A percentile compares a stretch with the other conserved stretches of the same genome.
phyloP scores from a whole-genome alignment of 2,888 invertebrate genomes.

The Tholera decimalis region DNA sequence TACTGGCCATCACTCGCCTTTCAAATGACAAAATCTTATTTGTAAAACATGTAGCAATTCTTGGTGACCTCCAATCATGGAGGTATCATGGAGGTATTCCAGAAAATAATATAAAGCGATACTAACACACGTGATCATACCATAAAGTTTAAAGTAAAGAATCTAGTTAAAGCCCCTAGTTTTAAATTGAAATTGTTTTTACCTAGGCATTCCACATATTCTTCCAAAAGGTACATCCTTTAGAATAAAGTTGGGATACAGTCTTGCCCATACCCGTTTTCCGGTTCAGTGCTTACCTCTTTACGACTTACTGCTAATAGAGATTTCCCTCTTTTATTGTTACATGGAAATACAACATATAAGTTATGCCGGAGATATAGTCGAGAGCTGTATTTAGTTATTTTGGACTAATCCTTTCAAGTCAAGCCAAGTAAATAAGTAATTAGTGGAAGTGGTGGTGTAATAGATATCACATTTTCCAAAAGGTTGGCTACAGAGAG shows the following conservation, averaged over 20 bases:
- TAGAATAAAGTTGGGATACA: slow-evolving; percentile 68
- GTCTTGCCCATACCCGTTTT: slow-evolving; percentile 68
- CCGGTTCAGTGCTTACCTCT: slow-evolving; percentile 69
- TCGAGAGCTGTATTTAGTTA: slow-evolving; percentile 19
- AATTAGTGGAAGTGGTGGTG: slow-evolving; percentile 49
- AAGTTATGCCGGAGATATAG: slow-evolving; percentile 43
- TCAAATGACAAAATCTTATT: slow-evolving; percentile 62
- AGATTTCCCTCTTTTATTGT: slow-evolving; percentile 67
- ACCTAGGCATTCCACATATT: slow-evolving; percentile 65
- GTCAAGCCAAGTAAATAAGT: slow-evolving; percentile 47
- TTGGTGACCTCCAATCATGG: too few relatives aligned
- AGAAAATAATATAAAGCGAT: background rate
- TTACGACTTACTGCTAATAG: slow-evolving; percentile 66
- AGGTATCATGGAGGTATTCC: too few relatives aligned
- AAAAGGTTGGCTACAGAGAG: slow-evolving; percentile 49
- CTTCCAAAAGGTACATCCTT: slow-evolving; percentile 64
- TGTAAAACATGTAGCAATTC: slow-evolving; percentile 33
- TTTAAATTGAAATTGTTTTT: slow-evolving; percentile 63
- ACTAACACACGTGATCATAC: slow-evolving; percentile 25
- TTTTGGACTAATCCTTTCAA: slow-evolving; percentile 38
- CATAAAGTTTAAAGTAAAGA: slow-evolving; percentile 48
- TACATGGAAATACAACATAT: slow-evolving; percentile 53
- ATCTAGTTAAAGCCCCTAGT: slow-evolving; percentile 42
- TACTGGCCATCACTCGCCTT: slow-evolving; percentile 69
- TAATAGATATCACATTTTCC: slow-evolving; percentile 50